Evolutionary conservation across 2,797 vertebrate genomes (phyloP).

Genomic region (Lacerta viridis): DNA sequence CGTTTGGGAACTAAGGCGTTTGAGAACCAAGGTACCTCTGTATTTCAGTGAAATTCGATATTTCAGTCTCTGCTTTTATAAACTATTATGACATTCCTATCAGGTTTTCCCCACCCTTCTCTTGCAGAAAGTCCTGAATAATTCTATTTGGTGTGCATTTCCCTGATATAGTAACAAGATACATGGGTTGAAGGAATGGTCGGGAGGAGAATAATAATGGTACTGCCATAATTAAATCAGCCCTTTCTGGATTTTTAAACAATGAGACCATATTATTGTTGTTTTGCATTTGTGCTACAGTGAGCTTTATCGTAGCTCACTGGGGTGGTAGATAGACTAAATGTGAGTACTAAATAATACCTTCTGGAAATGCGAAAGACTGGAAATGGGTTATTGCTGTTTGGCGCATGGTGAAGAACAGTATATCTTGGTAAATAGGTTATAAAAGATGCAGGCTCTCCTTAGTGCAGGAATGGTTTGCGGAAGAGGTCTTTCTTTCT

Average conservation of each 20-base stretch:
- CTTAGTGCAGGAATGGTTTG: slow-evolving; percentile 22
- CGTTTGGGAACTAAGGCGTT: too few relatives aligned
- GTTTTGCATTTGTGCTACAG: slow-evolving; percentile 24
- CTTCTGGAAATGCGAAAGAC: slow-evolving; percentile 22
- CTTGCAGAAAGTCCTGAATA: slow-evolving; percentile 7
- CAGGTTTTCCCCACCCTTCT: not conserved
- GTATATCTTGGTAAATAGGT: slow-evolving; percentile 28
- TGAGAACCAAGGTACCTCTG: not conserved
- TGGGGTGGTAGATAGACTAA: slow-evolving; percentile 32
- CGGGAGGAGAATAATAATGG: slow-evolving; percentile 8
- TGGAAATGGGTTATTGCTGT: slow-evolving; percentile 21
- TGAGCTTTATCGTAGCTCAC: slow-evolving; percentile 1
- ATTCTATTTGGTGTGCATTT: not conserved
- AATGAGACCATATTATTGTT: slow-evolving; percentile 21
- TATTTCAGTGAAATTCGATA: not conserved
- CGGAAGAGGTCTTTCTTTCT: not conserved
- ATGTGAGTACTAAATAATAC: slow-evolving; percentile 8
- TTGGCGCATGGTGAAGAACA: not conserved
- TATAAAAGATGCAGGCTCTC: slow-evolving; percentile 15
- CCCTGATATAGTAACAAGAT: slow-evolving; percentile 12
- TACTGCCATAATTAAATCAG: not conserved
- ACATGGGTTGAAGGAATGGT: slow-evolving; percentile 20
- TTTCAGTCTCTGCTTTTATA: slow-evolving; percentile 1
- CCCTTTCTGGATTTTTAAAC: slow-evolving; percentile 28
- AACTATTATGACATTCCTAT: not conserved